phyloP scores from a whole-genome alignment of 64 coral and sea anemone species.

The Hydrozoanthus tunicans region DNA sequence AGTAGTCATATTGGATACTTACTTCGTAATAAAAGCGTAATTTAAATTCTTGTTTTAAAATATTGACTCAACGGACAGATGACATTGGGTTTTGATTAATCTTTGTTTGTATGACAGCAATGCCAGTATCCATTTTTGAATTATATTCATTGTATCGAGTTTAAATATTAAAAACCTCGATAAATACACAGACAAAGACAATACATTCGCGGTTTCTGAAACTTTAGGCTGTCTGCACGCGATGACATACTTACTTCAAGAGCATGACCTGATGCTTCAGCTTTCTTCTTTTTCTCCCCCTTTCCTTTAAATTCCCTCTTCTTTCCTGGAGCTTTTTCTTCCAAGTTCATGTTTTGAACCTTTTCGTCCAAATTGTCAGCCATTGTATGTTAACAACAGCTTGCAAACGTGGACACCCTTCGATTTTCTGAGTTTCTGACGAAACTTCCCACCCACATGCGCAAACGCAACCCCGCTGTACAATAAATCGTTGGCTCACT shows the following conservation, averaged over 20 bases:
- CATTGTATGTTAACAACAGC: constrained; percentile 4
- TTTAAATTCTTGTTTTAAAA: neutral
- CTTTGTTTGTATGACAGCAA: neutral
- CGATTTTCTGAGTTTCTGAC: constrained; percentile 2
- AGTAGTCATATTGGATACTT: too few species aligned
- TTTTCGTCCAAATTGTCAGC: constrained; percentile 48
- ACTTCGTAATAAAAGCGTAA: neutral
- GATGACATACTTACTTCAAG: constrained; percentile 28
- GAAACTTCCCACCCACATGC: constrained; percentile 31
- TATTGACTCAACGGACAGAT: neutral
- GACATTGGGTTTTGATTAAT: neutral
- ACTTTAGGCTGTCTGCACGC: neutral
- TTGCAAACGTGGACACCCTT: constrained; percentile 53
- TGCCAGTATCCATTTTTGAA: neutral
- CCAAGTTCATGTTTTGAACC: constrained; percentile 29
- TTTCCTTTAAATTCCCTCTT: constrained; percentile 57
- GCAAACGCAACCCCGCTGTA: constrained; percentile 34
- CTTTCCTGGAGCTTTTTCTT: constrained; percentile 50
- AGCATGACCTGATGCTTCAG: neutral
- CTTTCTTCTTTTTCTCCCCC: constrained; percentile 43
- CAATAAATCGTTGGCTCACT: constrained; percentile 4
- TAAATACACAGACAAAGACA: neutral
- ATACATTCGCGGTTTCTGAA: too few species aligned
- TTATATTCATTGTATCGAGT: too few species aligned
- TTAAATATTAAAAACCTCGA: too few species aligned